Conservation (phyloP, 1,140 invertebrate genomes). For the Cotesia chilonis region DNA sequence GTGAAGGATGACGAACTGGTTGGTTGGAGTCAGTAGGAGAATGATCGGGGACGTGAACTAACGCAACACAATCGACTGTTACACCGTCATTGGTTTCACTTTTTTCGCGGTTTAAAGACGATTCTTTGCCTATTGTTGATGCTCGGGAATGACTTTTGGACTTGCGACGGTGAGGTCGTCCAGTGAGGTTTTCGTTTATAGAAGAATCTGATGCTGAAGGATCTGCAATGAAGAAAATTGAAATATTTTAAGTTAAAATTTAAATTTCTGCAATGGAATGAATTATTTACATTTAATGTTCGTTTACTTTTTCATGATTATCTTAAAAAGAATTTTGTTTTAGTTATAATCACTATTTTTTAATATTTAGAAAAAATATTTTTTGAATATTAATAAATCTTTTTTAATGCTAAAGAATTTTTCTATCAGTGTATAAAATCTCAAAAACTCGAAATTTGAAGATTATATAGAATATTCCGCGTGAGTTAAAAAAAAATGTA, state of each 20-base stretch:
- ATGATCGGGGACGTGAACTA: slow-evolving; percentile 57
- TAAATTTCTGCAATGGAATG: no score
- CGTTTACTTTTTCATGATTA: no score
- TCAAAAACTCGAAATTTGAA: no score
- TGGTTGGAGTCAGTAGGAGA: slow-evolving; percentile 60
- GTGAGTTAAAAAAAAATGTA: no score
- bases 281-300: no score
- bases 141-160: not conserved
- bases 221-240: slow-evolving; percentile 48
- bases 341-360: no score
- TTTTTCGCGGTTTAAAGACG: slow-evolving; percentile 16
- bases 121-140: slow-evolving; percentile 10
- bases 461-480: no score
- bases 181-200: slow-evolving; percentile 52
- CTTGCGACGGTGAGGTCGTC: slow-evolving; percentile 41
- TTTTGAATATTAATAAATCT: no score
- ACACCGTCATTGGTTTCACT: slow-evolving; percentile 42
- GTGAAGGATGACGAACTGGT: slow-evolving; percentile 74
- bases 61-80: slow-evolving; percentile 55
- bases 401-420: no score
- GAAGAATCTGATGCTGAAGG: slow-evolving; percentile 58
- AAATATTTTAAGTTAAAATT: not conserved
- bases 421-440: no score
- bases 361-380: no score
- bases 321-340: no score